These are phyloP conservation scores for Megaceryle maxima DNA, from an alignment of 2,113 vertebrate species.

Conservation along the genomic window DNA sequence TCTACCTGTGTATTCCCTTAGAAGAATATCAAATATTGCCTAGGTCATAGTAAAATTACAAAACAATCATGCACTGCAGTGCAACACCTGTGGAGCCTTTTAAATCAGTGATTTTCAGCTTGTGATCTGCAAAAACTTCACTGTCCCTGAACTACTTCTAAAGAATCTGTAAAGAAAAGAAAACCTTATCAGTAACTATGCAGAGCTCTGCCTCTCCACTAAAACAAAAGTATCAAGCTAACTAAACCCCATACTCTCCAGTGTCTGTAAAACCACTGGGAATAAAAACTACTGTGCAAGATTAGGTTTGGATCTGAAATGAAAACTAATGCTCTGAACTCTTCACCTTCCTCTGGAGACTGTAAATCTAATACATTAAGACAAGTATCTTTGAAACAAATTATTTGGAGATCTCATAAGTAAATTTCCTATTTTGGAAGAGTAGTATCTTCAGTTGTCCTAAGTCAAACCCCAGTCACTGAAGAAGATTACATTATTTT, in stretches of 20 bases:
- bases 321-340: background rate
- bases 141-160: background rate
- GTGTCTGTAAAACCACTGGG: background rate
- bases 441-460: background rate
- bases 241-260: background rate
- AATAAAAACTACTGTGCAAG: background rate
- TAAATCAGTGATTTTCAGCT: background rate
- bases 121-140: background rate
- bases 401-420: background rate
- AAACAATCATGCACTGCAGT: background rate
- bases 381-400: background rate
- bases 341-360: background rate
- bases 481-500: background rate
- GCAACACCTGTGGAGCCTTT: background rate
- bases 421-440: background rate
- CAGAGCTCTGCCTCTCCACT: background rate
- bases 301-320: background rate
- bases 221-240: background rate
- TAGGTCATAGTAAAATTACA: background rate
- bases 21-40: background rate
- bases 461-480: background rate
- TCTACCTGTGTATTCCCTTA: background rate
- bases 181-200: background rate
- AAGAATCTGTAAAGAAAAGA: background rate
- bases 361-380: background rate